Conservation (phyloP, 2,113 vertebrate species). For the Takifugu bimaculatus region DNA sequence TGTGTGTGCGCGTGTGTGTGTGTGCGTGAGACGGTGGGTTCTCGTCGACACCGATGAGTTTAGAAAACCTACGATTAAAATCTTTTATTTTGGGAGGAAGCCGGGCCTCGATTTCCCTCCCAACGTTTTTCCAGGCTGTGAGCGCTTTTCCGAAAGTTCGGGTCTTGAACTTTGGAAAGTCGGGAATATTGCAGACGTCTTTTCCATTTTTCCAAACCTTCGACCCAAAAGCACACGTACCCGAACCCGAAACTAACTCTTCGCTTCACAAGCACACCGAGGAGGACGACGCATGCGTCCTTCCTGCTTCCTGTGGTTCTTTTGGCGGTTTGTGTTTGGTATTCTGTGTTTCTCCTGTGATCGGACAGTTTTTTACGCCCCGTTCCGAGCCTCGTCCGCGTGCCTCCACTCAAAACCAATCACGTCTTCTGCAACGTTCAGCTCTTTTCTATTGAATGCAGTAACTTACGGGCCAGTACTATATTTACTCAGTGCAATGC, state of each 20-base stretch:
- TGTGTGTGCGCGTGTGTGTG: background rate
- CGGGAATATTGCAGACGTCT: background rate
- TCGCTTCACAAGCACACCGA: background rate
- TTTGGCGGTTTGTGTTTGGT: slow-evolving; percentile 21
- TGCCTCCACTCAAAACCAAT: slow-evolving; percentile 57
- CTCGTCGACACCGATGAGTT: slow-evolving; percentile 6
- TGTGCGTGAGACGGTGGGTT: background rate
- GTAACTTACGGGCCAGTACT: slow-evolving; percentile 82
- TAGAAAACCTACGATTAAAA: too few relatives aligned
- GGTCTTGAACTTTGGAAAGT: too few relatives aligned
- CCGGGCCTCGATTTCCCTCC: too few relatives aligned
- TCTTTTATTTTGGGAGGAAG: too few relatives aligned
- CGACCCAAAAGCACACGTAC: background rate
- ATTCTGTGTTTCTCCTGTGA: slow-evolving; percentile 28
- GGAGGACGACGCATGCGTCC: background rate
- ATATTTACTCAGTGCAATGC: slow-evolving; percentile 82
- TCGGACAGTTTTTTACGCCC: background rate
- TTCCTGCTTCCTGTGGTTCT: slow-evolving; percentile 20
- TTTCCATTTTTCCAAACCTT: background rate
- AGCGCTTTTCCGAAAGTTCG: background rate
- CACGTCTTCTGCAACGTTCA: slow-evolving; percentile 55
- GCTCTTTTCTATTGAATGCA: slow-evolving; percentile 80
- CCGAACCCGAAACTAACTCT: background rate
- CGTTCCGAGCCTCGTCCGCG: slow-evolving; percentile 20
- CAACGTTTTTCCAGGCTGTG: too few relatives aligned